Evolutionary conservation across 53 echinoderm and acorn worm genomes (phyloP).

Genomic region (Apostichopus leukothele): DNA sequence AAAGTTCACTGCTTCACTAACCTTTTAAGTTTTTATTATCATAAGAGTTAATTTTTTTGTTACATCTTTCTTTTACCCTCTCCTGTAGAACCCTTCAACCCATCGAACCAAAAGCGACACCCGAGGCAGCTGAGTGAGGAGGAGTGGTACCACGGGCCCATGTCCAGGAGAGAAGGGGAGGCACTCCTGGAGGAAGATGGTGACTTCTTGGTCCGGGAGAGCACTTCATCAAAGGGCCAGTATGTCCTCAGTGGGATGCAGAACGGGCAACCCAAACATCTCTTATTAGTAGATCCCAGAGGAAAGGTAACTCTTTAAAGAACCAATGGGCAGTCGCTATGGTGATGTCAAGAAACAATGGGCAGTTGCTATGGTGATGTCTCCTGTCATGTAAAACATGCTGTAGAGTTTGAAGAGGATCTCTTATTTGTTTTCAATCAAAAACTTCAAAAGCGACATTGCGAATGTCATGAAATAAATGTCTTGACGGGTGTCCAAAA

Average conservation of each 20-base stretch:
- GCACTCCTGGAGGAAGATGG: constrained; percentile 87
- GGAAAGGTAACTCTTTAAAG: constrained; percentile 73
- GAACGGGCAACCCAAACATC: constrained; percentile 88
- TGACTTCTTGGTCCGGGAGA: constrained; percentile 95
- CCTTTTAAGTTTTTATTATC: too few relatives aligned
- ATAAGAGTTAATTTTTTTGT: too few relatives aligned
- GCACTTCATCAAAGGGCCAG: constrained; percentile 94
- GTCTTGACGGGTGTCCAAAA: too few relatives aligned
- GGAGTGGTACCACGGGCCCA: constrained; percentile 97
- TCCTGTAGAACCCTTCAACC: constrained; percentile 91
- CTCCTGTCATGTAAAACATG: too few relatives aligned
- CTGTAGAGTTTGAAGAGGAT: too few relatives aligned
- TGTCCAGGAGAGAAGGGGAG: constrained; percentile 91
- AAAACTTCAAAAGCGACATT: too few relatives aligned
- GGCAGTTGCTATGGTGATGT: background rate
- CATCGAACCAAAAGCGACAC: constrained; percentile 61
- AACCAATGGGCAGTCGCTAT: background rate
- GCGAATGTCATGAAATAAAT: too few relatives aligned
- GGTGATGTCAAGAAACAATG: background rate
- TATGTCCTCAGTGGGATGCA: constrained; percentile 99
- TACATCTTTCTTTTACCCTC: background rate
- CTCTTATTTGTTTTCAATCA: too few relatives aligned
- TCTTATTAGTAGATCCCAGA: constrained; percentile 88
- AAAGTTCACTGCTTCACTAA: too few relatives aligned
- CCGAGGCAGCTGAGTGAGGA: constrained; percentile 63